Evolutionary conservation across 30 jellyfish, hydroid and myxozoan genomes (phyloP).

Genomic region (Hydra vulgaris): DNA sequence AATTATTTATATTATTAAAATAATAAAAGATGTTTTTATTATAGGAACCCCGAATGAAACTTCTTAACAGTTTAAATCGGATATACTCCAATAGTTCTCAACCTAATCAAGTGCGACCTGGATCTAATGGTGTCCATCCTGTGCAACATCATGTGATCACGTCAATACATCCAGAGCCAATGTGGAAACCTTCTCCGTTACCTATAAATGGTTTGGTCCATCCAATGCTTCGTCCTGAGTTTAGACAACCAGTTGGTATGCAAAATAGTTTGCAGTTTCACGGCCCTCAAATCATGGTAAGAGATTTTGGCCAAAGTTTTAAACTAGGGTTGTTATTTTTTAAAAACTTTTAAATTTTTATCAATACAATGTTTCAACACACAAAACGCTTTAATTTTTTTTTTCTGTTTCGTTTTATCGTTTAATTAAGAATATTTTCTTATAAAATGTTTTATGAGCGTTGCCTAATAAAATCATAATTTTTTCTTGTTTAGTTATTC

Average conservation of each 20-base stretch:
- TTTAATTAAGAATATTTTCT: no score
- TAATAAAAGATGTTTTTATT: no score
- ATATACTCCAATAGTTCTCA: background rate
- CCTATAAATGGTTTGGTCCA: conserved; percentile 30
- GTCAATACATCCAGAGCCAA: background rate
- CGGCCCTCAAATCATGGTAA: conserved; percentile 55
- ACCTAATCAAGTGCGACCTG: conserved; percentile 39
- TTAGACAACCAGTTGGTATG: conserved; percentile 20
- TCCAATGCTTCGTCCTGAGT: conserved; percentile 28
- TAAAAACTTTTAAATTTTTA: no score
- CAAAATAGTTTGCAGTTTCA: conserved; percentile 32
- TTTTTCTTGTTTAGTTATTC: no score
- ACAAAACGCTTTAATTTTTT: no score
- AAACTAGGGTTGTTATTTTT: no score
- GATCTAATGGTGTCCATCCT: conserved; percentile 2
- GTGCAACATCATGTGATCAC: background rate
- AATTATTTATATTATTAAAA: no score
- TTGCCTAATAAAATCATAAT: no score
- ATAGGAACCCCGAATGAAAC: conserved; percentile 84
- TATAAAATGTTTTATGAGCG: no score
- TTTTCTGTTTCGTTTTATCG: no score
- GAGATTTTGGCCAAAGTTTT: background rate
- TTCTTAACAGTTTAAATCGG: conserved; percentile 51
- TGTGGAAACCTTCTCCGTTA: conserved; percentile 45
- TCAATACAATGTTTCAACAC: no score